phyloP scores from a whole-genome alignment of 2,797 vertebrate genomes.

The Thripadectes ignobilis region DNA sequence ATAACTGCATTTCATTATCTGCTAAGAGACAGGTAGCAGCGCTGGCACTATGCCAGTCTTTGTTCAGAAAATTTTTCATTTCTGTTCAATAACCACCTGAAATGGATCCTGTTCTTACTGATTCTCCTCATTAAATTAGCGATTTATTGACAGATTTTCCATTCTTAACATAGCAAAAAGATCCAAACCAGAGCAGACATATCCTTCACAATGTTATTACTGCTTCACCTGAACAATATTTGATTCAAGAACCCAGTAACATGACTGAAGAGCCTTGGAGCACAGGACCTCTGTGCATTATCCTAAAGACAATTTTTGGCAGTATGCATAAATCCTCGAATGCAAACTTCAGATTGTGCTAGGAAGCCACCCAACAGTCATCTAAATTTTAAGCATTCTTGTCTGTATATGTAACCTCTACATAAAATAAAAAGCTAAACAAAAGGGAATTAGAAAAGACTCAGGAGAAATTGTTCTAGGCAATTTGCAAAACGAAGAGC shows the following conservation, averaged over 20 bases:
- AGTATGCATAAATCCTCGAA: neutral
- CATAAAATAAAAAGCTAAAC: conserved; percentile 20
- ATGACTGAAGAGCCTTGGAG: neutral
- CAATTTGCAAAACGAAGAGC: neutral
- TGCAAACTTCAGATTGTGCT: neutral
- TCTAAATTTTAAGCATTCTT: conserved; percentile 23
- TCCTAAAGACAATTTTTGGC: neutral
- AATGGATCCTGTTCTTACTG: neutral
- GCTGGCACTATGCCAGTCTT: neutral
- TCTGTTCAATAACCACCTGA: neutral
- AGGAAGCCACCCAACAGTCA: conserved; percentile 9
- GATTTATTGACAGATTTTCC: neutral
- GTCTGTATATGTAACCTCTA: neutral
- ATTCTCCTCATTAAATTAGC: neutral
- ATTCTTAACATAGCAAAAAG: neutral
- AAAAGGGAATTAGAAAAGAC: conserved; percentile 25
- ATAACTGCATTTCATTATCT: neutral
- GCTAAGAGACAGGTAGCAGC: neutral
- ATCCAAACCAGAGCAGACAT: neutral
- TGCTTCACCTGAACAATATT: neutral
- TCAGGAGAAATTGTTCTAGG: neutral
- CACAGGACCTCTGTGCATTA: neutral
- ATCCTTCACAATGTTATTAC: neutral
- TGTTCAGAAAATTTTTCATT: neutral
- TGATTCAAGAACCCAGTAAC: neutral